Conservation (phyloP, 2,797 vertebrate species). For the Poeciliopsis presidionis region DNA sequence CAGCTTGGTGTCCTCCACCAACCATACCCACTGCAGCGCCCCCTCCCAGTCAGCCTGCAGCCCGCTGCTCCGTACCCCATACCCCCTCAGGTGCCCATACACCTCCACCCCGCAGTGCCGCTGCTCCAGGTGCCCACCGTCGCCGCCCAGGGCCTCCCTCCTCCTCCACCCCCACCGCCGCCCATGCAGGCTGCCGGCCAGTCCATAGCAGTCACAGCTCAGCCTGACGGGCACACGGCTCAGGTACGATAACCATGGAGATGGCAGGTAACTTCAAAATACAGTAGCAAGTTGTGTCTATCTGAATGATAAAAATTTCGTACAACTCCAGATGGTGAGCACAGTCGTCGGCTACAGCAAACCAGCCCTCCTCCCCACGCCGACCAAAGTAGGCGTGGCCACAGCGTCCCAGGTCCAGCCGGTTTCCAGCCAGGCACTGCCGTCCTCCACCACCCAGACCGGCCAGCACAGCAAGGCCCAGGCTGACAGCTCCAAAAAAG, state of each 20-base stretch:
- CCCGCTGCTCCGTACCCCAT: slow-evolving; percentile 84
- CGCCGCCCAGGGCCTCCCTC: slow-evolving; percentile 89
- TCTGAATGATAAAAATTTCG: not conserved
- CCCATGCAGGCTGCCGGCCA: slow-evolving; percentile 90
- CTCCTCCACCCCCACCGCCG: slow-evolving; percentile 94
- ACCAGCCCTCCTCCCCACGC: slow-evolving; percentile 80
- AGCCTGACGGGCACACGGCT: slow-evolving; percentile 84
- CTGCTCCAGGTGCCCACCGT: slow-evolving; percentile 89
- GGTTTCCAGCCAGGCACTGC: slow-evolving; percentile 78
- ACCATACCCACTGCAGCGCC: slow-evolving; percentile 83
- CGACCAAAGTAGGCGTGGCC: slow-evolving; percentile 71
- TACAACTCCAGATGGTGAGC: slow-evolving; percentile 77
- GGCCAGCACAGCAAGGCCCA: slow-evolving; percentile 86
- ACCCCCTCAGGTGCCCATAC: slow-evolving; percentile 88
- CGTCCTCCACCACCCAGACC: slow-evolving; percentile 85
- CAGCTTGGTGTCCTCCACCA: slow-evolving; percentile 86
- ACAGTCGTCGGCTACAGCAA: slow-evolving; percentile 79
- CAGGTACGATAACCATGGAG: slow-evolving; percentile 78
- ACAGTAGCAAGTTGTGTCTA: not conserved
- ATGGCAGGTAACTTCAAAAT: no score
- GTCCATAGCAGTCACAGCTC: slow-evolving; percentile 79
- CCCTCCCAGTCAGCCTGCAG: slow-evolving; percentile 85
- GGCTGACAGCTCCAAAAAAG: slow-evolving; percentile 95
- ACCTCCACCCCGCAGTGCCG: slow-evolving; percentile 87
- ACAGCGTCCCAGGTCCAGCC: slow-evolving; percentile 74